These are phyloP conservation scores for Sebastes minor DNA, from an alignment of 2,797 vertebrate species.

Conservation along the genomic window DNA sequence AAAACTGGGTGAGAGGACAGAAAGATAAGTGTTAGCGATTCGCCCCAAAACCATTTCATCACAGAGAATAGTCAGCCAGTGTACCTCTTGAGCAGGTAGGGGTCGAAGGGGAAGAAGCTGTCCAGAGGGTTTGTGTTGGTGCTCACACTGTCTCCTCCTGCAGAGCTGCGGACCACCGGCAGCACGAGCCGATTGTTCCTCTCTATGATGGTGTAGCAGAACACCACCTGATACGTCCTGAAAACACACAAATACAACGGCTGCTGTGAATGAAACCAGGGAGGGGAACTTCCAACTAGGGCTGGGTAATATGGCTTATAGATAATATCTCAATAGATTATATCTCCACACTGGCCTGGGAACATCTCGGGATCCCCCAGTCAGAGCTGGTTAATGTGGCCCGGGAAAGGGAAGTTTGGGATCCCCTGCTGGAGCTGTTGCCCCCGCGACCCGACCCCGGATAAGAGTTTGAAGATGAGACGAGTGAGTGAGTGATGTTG, in stretches of 20 bases:
- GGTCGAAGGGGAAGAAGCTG: constrained; percentile 97
- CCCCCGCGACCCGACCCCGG: too few relatives aligned
- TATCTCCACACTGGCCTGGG: too few relatives aligned
- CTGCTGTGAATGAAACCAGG: neutral
- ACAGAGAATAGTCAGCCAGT: neutral
- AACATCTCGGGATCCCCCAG: too few relatives aligned
- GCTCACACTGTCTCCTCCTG: constrained; percentile 83
- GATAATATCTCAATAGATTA: neutral
- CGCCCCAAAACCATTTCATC: neutral
- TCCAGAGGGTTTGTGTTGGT: constrained; percentile 93
- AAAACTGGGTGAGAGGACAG: too few relatives aligned
- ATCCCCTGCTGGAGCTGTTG: too few relatives aligned
- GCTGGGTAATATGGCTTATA: neutral
- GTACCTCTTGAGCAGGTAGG: constrained; percentile 94
- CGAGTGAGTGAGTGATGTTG: too few relatives aligned
- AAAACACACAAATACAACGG: neutral
- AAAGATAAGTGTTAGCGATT: too few relatives aligned
- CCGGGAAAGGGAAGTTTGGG: too few relatives aligned
- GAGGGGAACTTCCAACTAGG: neutral
- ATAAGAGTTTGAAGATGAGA: too few relatives aligned
- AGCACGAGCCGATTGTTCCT: constrained; percentile 89
- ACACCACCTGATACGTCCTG: constrained; percentile 97
- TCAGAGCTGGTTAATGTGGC: too few relatives aligned
- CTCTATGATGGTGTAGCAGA: constrained; percentile 97
- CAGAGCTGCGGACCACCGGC: constrained; percentile 86